Base-by-base conservation (phyloP, 1,140 invertebrate genomes). In the Drosophila ogumai region DNA sequence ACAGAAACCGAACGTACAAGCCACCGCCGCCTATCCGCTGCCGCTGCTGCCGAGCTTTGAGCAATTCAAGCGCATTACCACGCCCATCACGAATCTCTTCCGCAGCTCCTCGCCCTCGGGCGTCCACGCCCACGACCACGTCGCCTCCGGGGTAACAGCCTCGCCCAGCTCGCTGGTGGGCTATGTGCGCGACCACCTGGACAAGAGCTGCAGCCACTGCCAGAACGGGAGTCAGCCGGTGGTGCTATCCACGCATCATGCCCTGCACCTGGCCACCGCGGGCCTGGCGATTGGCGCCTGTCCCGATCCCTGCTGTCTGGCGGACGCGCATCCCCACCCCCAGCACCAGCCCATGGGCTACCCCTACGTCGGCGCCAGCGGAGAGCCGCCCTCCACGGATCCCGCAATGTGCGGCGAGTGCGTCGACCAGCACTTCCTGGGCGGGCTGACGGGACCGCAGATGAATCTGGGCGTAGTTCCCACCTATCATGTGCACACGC, bases 11-110 rank as follows among this genome's bases (percentile, higher is more conserved):
- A 85, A 75, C 79, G 79, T 69, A 79, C 68, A 60, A 63, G 84
- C 64, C 71, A 74, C 64, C 64, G 43, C 79, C 56, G 50, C 58
- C 69, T 90, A 67, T 69, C 68, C 57, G 71, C 72, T 74, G 76
- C 84, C 60, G 68, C 80, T 64, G 66, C 82, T 86, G 75, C 66
- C 81, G 56, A 81, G 81, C 79, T 91, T 85, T 71, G 88, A 91
- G 64, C 87, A 80, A 74, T 91, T 91, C 74, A 91, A 92, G 77
- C 86, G 86, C 67, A 65, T 91, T 69, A 86, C 90, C 69, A 77
- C 87, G 71, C 91, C 91, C 73, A 82, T 92, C 68, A 88, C 91
- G 66, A 92, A 91, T 79, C 82, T 91, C 75, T 92, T 92, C 86
- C 91, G 91, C 74, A 91, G 87, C 76, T 91, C 91, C 44, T 66